A percentile compares a stretch with the other conserved stretches of the same genome.
Evolutionary conservation across 2,113 vertebrate species (phyloP).

Genomic region (Buteo buteo): DNA sequence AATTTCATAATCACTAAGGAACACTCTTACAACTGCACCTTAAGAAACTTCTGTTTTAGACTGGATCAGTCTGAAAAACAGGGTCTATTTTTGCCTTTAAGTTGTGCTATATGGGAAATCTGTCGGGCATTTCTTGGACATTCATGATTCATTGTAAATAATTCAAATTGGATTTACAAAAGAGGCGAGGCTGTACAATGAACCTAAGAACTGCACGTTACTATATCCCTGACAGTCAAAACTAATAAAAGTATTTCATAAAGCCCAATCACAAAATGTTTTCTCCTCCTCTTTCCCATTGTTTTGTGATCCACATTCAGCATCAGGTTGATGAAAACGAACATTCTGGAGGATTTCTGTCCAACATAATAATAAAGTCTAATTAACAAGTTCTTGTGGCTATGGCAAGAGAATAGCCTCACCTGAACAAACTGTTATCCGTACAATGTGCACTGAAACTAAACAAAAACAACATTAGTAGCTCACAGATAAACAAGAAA

Average conservation of each 20-base stretch:
- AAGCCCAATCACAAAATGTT: neutral
- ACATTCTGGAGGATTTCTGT: neutral
- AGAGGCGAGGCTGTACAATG: constrained; percentile 27
- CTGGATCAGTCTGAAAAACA: constrained; percentile 25
- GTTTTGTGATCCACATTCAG: neutral
- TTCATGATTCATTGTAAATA: constrained; percentile 63
- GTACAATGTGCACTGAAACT: neutral
- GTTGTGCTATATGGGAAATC: constrained; percentile 11
- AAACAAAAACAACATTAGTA: neutral
- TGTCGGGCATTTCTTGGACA: constrained; percentile 43
- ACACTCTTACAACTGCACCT: constrained; percentile 46
- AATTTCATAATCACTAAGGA: constrained; percentile 70
- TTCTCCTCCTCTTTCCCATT: neutral
- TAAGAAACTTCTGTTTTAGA: constrained; percentile 39
- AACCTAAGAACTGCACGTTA: constrained; percentile 3
- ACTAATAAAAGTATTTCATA: neutral
- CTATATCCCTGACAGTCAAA: constrained; percentile 2
- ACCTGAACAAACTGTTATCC: neutral
- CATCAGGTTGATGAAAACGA: neutral
- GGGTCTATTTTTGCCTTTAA: constrained; percentile 20
- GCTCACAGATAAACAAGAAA: neutral
- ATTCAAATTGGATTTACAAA: constrained; percentile 65
- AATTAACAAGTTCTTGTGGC: neutral
- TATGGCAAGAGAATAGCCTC: neutral
- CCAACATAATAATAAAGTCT: neutral